Evolutionary conservation across 2,113 vertebrate species (phyloP).

Genomic region (Zosterops lateralis): DNA sequence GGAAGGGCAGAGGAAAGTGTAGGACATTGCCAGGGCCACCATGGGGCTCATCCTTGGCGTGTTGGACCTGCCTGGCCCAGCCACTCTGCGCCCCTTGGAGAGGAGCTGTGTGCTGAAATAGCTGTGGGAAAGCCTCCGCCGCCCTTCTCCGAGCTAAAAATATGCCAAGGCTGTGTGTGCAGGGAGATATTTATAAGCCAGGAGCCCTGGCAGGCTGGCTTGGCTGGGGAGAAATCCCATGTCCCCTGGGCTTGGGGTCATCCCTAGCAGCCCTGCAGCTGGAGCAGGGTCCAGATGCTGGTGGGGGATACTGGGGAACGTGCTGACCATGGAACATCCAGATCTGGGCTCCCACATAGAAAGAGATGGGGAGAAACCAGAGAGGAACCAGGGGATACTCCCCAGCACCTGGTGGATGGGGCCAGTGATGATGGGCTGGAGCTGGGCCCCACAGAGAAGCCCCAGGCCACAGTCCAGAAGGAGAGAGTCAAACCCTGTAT

Average conservation of each 20-base stretch:
- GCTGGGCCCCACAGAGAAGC: background rate
- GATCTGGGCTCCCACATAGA: background rate
- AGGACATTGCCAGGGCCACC: background rate
- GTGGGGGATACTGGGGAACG: background rate
- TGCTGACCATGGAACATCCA: fast-evolving
- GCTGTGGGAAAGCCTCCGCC: conserved; percentile 59
- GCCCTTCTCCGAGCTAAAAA: conserved; percentile 43
- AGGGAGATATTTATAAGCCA: conserved; percentile 56
- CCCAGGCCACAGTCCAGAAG: background rate
- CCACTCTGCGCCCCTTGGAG: background rate
- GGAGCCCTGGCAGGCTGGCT: conserved; percentile 33
- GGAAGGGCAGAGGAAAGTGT: background rate
- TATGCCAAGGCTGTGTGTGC: conserved; percentile 1
- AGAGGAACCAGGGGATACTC: background rate
- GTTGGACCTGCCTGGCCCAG: background rate
- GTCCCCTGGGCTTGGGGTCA: background rate
- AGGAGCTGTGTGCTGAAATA: conserved; percentile 26
- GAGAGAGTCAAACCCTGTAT: background rate
- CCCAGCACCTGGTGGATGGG: background rate
- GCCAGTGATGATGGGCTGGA: background rate
- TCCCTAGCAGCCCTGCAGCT: background rate
- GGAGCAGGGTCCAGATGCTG: background rate
- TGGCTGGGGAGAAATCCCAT: background rate
- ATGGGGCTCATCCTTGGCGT: fast-evolving
- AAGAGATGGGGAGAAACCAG: background rate